phyloP scores from a whole-genome alignment of 1,140 invertebrate species.

The Pseudomyrmex concolor region DNA sequence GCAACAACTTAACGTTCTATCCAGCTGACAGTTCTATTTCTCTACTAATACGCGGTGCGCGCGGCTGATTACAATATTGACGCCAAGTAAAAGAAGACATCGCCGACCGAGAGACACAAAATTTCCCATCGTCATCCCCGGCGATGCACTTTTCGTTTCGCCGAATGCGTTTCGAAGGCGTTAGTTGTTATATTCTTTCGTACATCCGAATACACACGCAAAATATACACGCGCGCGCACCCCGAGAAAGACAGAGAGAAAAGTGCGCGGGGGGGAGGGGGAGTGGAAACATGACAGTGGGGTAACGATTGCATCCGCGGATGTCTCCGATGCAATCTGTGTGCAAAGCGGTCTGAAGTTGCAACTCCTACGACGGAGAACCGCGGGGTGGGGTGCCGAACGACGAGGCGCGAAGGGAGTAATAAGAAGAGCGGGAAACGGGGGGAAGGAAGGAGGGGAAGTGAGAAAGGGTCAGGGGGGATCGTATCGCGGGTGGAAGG shows the following conservation, averaged over 20 bases:
- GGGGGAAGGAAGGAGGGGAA: neutral
- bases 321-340: constrained; percentile 81
- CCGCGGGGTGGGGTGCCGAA: constrained; percentile 23
- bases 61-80: constrained; percentile 49
- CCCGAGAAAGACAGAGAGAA: constrained; percentile 7
- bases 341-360: constrained; percentile 78
- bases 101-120: constrained; percentile 56
- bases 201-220: constrained; percentile 15
- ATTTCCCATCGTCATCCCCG: constrained; percentile 54
- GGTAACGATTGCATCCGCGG: constrained; percentile 81
- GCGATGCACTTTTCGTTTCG: constrained; percentile 66
- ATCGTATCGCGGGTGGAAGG: constrained; percentile 34
- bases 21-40: too few species aligned
- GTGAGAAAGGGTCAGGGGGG: neutral
- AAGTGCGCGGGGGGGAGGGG: constrained; percentile 9
- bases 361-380: constrained; percentile 62
- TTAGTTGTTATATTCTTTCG: constrained; percentile 5
- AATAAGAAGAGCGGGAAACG: neutral
- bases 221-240: constrained; percentile 21
- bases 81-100: constrained; percentile 68
- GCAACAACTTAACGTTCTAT: neutral
- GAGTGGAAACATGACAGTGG: constrained; percentile 68
- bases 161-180: constrained; percentile 49
- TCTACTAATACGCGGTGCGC: constrained; percentile 10
- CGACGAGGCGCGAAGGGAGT: constrained; percentile 1